These are phyloP conservation scores for Athene cunicularia DNA, from an alignment of 2,113 vertebrate genomes.

Conservation along the genomic window DNA sequence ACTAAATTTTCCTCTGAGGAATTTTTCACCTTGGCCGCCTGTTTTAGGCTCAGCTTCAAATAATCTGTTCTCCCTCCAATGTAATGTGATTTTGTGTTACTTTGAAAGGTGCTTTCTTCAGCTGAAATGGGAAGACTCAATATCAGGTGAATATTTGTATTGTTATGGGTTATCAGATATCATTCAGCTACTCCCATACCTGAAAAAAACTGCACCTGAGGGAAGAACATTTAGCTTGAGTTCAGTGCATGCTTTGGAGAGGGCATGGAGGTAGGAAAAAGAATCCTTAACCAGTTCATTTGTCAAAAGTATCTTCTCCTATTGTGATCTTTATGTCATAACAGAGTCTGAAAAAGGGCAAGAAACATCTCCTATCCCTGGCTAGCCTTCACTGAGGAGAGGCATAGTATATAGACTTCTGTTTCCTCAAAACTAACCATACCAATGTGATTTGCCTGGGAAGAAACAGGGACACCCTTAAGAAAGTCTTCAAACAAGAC, in stretches of 20 bases:
- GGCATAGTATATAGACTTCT: neutral
- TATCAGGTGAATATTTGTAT: neutral
- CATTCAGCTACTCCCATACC: neutral
- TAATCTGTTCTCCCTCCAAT: neutral
- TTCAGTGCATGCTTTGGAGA: neutral
- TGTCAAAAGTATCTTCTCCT: neutral
- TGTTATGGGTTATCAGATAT: neutral
- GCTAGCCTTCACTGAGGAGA: neutral
- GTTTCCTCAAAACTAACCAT: neutral
- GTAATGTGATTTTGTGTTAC: neutral
- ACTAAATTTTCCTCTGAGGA: neutral
- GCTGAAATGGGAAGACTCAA: neutral
- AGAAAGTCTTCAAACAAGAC: neutral
- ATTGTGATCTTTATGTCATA: rapidly evolving
- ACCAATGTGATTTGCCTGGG: neutral
- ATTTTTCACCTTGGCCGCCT: neutral
- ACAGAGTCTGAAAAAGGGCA: neutral
- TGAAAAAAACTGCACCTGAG: neutral
- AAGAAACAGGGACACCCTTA: neutral
- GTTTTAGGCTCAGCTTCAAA: neutral
- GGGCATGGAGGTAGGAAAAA: neutral
- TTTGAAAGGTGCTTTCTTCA: neutral
- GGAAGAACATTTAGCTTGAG: neutral
- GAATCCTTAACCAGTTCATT: neutral
- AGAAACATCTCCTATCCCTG: neutral